A percentile compares a stretch with the other conserved stretches of the same genome.
phyloP scores from a whole-genome alignment of 2,113 vertebrate species.

The Trogon melanurus region DNA sequence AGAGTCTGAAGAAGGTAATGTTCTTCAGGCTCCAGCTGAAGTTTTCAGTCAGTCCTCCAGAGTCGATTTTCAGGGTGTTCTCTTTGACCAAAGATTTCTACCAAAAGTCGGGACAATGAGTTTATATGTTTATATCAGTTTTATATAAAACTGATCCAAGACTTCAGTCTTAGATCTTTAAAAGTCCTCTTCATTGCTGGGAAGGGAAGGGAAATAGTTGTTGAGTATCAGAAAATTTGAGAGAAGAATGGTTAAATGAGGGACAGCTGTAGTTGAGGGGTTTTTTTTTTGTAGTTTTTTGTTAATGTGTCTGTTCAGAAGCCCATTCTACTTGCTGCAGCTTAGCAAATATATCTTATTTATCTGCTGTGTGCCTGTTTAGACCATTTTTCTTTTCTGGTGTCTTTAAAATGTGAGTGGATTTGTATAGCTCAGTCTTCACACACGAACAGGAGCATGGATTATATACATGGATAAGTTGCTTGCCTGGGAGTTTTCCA shows the following conservation, averaged over 20 bases:
- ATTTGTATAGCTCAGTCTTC: not conserved
- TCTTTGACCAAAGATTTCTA: not conserved
- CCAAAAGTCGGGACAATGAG: not conserved
- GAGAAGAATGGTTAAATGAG: not conserved
- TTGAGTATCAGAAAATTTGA: not conserved
- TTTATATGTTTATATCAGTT: not conserved
- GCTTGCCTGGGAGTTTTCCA: not conserved
- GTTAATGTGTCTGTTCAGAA: not conserved
- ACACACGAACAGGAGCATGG: not conserved
- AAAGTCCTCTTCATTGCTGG: not conserved
- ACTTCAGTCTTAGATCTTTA: not conserved
- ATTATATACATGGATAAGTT: not conserved
- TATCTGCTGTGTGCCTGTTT: not conserved
- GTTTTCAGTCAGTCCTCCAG: not conserved
- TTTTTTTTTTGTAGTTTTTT: not conserved
- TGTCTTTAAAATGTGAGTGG: not conserved
- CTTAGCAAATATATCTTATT: not conserved
- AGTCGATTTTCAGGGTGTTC: not conserved
- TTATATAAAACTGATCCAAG: too few species aligned
- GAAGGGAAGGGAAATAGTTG: not conserved
- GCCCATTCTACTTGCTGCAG: not conserved
- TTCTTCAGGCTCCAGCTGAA: not conserved
- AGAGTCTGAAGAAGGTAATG: not conserved
- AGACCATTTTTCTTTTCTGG: not conserved
- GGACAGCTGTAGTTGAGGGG: not conserved